Conservation (phyloP, 2,888 invertebrate species). For the Holacanthella duospinosa region DNA sequence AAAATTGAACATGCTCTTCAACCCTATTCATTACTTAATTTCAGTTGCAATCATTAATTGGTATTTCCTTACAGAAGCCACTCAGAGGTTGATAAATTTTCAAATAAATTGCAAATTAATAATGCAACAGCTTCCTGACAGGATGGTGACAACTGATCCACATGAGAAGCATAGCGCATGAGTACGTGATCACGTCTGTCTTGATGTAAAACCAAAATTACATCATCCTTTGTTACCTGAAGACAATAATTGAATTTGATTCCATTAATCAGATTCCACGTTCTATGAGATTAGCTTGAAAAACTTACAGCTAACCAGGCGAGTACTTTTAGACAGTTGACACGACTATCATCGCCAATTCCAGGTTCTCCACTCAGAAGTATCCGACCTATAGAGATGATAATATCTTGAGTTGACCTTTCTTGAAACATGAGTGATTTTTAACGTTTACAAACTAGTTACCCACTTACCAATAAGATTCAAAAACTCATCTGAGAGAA, state of each 20-base stretch:
- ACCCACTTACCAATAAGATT: conserved; percentile 57
- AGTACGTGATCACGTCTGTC: conserved; percentile 64
- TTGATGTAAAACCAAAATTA: conserved; percentile 77
- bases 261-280: background rate
- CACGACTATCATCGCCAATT: conserved; percentile 49
- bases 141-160: conserved; percentile 60
- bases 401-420: background rate
- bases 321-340: conserved; percentile 58
- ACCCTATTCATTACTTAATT: background rate
- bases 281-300: background rate
- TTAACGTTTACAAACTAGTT: background rate
- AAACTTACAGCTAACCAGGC: conserved; percentile 56
- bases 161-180: conserved; percentile 72
- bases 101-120: conserved; percentile 81
- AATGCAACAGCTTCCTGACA: conserved; percentile 71
- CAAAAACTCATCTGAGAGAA: conserved; percentile 76
- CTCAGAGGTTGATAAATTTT: conserved; percentile 76
- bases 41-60: no score
- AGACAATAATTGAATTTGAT: conserved; percentile 34
- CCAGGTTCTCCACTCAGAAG: conserved; percentile 32
- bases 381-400: conserved; percentile 24
- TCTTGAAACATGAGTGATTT: background rate
- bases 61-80: conserved; percentile 58
- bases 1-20: no score
- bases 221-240: conserved; percentile 59